Base-by-base conservation (phyloP, 1,140 invertebrate species). In the Achatina immaculata region DNA sequence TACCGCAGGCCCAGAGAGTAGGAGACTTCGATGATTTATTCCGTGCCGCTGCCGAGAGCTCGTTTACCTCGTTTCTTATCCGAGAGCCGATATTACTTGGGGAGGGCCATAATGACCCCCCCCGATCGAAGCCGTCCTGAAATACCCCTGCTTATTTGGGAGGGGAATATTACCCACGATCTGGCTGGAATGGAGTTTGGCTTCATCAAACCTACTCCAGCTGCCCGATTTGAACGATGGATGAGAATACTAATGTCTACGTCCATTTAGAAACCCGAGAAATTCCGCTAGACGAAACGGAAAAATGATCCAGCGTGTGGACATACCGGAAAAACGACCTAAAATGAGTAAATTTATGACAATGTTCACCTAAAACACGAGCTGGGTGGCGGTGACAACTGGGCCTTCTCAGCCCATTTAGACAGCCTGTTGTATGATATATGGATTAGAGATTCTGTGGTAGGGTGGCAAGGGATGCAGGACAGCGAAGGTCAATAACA, bases 61-160 rank as follows among this genome's bases (percentile, higher is more conserved):
- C 76, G 58, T 77, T 58, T 77, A 65, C 74, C 42, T 71, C 28
- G 28, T 74, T 74, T 74, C 72, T 77, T 77, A 77, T 77, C 74
- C 74, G 58, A 40, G 74, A 38, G 31, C 21, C 55, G 43, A 65
- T 65, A 43, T 62, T 40, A 77, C 55, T 65, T 34, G 51, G 31
- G 2, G 34, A 16, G 45, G 55, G 51, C 16, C 36, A 58, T 77
- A 62, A 77, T 62, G 55, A 51, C 74, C 48, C n/a, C 1, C 31
- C n/a, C 1, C 31, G 74, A 77, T 77, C 74, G 74, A 65, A 65
- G 74, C 42, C 36, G 58, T 36, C 19, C 36, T 58, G 74, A 65
- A 77, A 40, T n/a, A 36, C 31, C 55, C 51, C 31, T 62, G 55
- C 43, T 58, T 65, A 40, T 36, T 65, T 77, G 48, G 74, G 38